A percentile compares a stretch with the other conserved stretches of the same genome.
phyloP scores from a whole-genome alignment of 2,113 vertebrate species.

The Petrocephalus microphthalmus region DNA sequence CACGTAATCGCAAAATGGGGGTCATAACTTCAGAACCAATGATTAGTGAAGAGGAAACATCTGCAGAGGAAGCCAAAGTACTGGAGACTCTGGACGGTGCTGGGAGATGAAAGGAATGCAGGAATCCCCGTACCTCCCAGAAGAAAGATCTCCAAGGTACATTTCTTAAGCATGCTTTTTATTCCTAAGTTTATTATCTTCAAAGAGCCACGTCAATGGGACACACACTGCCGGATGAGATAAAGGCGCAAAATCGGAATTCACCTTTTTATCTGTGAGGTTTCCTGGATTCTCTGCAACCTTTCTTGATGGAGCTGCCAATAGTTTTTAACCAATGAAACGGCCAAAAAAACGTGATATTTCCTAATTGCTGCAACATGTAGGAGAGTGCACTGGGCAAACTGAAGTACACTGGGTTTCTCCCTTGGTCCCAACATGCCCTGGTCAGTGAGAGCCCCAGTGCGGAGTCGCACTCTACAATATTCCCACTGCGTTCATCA shows the following conservation, averaged over 20 bases:
- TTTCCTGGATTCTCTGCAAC: background rate
- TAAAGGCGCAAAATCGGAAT: background rate
- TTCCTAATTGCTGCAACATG: background rate
- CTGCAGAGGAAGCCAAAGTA: background rate
- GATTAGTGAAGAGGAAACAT: background rate
- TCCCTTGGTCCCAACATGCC: background rate
- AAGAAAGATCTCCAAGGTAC: background rate
- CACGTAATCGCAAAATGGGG: background rate
- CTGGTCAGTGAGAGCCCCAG: background rate
- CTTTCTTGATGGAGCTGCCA: background rate
- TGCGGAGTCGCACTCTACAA: background rate
- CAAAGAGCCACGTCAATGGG: background rate
- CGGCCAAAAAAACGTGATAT: background rate
- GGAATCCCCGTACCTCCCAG: background rate
- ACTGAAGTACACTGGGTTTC: background rate
- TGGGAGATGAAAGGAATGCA: background rate
- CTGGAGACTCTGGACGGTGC: background rate
- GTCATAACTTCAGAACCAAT: background rate
- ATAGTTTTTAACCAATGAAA: background rate
- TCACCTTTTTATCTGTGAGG: background rate
- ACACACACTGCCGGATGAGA: background rate
- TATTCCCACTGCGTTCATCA: background rate
- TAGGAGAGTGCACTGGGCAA: background rate
- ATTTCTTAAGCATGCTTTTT: background rate
- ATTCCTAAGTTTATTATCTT: background rate